Conservation (phyloP, 2,113 vertebrate species). For the Cariama cristata region DNA sequence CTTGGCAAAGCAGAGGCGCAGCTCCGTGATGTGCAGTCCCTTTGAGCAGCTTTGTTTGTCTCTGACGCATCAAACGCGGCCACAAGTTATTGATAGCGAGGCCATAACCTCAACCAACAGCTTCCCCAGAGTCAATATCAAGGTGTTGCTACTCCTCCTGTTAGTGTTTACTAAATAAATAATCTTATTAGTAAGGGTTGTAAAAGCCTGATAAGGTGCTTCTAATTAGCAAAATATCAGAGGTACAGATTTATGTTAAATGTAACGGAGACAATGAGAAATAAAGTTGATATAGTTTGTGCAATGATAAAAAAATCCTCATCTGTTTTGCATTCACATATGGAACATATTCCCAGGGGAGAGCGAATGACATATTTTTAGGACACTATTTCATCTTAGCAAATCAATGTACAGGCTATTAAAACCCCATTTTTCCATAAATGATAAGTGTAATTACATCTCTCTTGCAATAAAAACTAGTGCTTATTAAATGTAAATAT, state of each 20-base stretch:
- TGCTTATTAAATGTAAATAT: conserved; percentile 86
- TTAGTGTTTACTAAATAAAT: conserved; percentile 66
- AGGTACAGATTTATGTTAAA: conserved; percentile 27
- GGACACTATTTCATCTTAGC: conserved; percentile 75
- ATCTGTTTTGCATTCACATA: conserved; percentile 67
- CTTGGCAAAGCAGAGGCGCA: neutral
- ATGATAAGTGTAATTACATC: conserved; percentile 82
- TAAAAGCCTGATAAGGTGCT: conserved; percentile 65
- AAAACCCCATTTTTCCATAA: conserved; percentile 79
- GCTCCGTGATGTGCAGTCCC: neutral
- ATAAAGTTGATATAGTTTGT: neutral
- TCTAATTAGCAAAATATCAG: conserved; percentile 52
- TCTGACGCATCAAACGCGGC: neutral
- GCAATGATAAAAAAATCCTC: neutral
- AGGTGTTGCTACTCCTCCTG: conserved; percentile 35
- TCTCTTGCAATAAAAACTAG: conserved; percentile 74
- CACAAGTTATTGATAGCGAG: neutral
- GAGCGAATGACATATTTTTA: conserved; percentile 63
- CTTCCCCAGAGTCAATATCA: neutral
- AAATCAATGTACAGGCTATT: conserved; percentile 77
- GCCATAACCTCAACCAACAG: neutral
- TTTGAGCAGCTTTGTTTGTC: neutral
- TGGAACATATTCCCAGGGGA: conserved; percentile 20
- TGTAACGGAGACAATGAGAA: neutral
- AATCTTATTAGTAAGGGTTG: conserved; percentile 52